Conservation (phyloP, 2,888 invertebrate genomes). For the Neria commutata region DNA sequence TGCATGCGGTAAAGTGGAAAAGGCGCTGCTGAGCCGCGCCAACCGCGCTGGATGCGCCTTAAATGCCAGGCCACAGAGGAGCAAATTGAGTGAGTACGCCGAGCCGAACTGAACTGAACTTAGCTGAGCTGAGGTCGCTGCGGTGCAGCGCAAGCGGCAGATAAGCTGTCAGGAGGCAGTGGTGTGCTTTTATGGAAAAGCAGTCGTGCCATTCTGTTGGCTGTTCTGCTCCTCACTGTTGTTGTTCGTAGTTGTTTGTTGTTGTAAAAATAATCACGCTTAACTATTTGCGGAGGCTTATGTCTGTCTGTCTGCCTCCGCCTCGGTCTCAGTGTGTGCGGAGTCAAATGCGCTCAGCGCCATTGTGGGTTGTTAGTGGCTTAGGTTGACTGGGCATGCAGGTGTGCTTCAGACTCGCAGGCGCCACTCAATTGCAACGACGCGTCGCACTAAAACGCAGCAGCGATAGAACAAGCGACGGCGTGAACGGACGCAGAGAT, state of each 20-base stretch:
- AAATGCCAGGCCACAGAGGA: not conserved
- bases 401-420: slow-evolving; percentile 51
- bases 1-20: not conserved
- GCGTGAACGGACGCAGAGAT: too few species aligned
- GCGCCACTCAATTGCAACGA: slow-evolving; percentile 38
- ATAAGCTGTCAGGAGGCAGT: not conserved
- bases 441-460: too few species aligned
- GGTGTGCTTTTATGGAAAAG: not conserved
- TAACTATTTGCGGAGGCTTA: slow-evolving; percentile 1
- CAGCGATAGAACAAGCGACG: too few species aligned
- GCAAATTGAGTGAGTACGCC: too few species aligned
- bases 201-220: not conserved
- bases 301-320: too few species aligned
- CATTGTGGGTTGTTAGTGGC: slow-evolving; percentile 12
- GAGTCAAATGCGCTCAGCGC: slow-evolving; percentile 3
- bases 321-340: too few species aligned
- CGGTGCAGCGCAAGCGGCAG: not conserved
- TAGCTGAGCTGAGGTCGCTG: too few species aligned
- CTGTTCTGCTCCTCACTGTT: not conserved
- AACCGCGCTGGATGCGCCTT: not conserved
- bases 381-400: too few species aligned
- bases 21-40: not conserved
- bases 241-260: not conserved
- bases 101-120: too few species aligned
- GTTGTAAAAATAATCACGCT: slow-evolving; percentile 4